Conservation (phyloP, 2,113 vertebrate species). For the Colius striatus region DNA sequence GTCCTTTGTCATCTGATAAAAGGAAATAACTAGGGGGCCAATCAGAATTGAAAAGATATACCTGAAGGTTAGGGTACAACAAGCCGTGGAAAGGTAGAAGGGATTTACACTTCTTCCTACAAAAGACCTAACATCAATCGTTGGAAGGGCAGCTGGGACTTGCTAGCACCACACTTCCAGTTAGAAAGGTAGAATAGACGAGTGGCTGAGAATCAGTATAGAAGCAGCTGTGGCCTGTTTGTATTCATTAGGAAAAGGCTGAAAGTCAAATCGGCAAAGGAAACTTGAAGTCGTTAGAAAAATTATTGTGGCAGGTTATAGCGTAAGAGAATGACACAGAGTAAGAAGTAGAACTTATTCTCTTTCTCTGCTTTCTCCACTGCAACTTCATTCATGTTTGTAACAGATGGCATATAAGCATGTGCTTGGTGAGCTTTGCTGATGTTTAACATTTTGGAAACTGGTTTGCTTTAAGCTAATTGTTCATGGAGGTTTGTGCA, state of each 20-base stretch:
- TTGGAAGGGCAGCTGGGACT: neutral
- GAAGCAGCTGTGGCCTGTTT: neutral
- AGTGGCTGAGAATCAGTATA: neutral
- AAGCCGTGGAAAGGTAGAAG: neutral
- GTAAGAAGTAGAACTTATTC: neutral
- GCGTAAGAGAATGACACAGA: neutral
- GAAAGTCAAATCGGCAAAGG: neutral
- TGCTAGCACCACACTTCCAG: neutral
- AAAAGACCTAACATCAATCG: neutral
- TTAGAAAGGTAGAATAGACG: neutral
- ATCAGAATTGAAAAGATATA: neutral
- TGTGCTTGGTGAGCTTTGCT: neutral
- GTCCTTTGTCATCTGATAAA: neutral
- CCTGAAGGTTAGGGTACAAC: neutral
- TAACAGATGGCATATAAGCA: neutral
- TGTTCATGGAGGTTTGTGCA: neutral
- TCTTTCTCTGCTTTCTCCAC: neutral
- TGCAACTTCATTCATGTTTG: neutral
- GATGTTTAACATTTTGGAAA: constrained; percentile 6
- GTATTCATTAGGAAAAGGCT: neutral
- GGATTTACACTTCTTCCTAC: neutral
- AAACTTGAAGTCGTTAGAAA: neutral
- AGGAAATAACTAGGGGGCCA: neutral
- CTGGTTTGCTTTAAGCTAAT: neutral
- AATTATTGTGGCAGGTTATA: neutral